Base-by-base conservation (phyloP, 2,888 invertebrate species). In the Drosophila infuscata region DNA sequence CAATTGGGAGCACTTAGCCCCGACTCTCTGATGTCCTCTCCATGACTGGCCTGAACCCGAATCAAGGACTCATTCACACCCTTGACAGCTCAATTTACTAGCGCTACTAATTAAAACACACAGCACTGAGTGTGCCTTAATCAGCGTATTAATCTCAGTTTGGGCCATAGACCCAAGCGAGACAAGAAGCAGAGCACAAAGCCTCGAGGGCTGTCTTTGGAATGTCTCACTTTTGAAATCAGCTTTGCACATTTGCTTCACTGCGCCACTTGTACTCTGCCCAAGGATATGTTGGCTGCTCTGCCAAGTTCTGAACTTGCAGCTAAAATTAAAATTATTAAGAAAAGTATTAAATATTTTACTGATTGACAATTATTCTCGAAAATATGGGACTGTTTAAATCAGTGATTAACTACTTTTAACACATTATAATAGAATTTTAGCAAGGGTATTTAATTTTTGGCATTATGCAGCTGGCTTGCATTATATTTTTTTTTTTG, bases 111-210 rank as follows among this genome's bases (percentile, higher is more conserved):
- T 84, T 84, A 85, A 83, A 84, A 86, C 68, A 86, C 68, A 11
- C 68, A 76, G 63, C 73, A n/a, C 57, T 75, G 57, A 75, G 79
- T 82, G 68, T 61, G 72, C 68, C 69, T 69, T 82, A 82, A 85
- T 83, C 83, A 76, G 78, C 74, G 70, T 71, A 85, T 85, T 84
- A 84, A 84, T 84, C 86, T 84, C 65, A 60, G 71, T 72, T 76
- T 76, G 20, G 67, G 63, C 30, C 77, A 38, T n/a, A 66, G 66
- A 64, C 68, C 52, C 38, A 38, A 17, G 17, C 52, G 49, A 33
- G 41, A 59, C 58, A 52, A 35, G 54, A 54, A 33, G 36, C 48
- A 29, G 48, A 62, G 41, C 43, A 41, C 35, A 63, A 60, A 43
- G 5, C 59, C 29, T 38, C 60, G 33, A 63, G 59, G 51, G 63